Evolutionary conservation across 2,888 invertebrate species (phyloP).

Genomic region (Criorhina ranunculi): DNA sequence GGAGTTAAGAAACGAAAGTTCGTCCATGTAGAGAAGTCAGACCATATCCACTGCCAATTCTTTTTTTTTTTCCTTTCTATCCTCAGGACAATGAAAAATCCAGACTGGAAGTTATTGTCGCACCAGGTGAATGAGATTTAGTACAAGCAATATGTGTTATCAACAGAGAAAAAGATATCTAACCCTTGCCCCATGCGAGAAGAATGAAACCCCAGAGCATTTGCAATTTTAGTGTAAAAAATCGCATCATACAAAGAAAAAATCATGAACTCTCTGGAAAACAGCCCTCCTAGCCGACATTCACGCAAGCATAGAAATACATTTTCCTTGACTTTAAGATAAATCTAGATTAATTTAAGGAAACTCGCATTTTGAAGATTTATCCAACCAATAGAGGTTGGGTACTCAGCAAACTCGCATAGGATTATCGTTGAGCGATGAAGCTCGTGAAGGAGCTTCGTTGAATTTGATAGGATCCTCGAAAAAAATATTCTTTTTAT

Average conservation of each 20-base stretch:
- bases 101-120: constrained; percentile 58
- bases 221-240: constrained; percentile 17
- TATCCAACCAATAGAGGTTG: background rate
- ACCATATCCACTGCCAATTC: constrained; percentile 21
- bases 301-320: constrained; percentile 2
- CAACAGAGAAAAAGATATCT: background rate
- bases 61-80: background rate
- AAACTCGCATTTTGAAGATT: constrained; percentile 5
- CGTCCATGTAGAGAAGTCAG: constrained; percentile 10
- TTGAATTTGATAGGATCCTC: constrained; percentile 11
- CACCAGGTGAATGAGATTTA: constrained; percentile 57
- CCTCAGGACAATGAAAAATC: constrained; percentile 34
- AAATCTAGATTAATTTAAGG: constrained; percentile 45
- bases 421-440: constrained; percentile 31
- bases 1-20: constrained; percentile 33
- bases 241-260: constrained; percentile 12
- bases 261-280: constrained; percentile 26
- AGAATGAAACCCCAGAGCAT: background rate
- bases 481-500: constrained; percentile 1
- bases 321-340: constrained; percentile 29
- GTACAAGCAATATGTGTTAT: constrained; percentile 42
- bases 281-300: background rate
- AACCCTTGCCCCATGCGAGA: background rate
- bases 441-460: constrained; percentile 19
- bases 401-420: background rate